A percentile compares a stretch with the other conserved stretches of the same genome.
Conservation (phyloP, 2,113 vertebrate species). For the Naja naja region DNA sequence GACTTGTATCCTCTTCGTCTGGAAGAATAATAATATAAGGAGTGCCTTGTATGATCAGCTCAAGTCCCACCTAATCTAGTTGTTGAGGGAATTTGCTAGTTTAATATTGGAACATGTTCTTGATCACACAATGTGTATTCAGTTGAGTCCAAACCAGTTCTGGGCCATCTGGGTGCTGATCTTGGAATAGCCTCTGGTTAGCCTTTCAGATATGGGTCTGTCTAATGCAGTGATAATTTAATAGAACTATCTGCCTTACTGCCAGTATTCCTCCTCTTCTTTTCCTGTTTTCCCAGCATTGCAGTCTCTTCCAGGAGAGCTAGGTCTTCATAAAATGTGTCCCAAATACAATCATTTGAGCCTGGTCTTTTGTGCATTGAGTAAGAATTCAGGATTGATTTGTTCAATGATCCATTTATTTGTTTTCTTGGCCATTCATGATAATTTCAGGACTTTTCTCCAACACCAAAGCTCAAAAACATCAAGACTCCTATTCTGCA, state of each 20-base stretch:
- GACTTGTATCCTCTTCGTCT: neutral
- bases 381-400: neutral
- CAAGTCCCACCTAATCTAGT: neutral
- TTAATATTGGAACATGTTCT: neutral
- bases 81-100: neutral
- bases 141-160: neutral
- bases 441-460: neutral
- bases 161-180: neutral
- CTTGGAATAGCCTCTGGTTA: neutral
- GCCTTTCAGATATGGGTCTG: neutral
- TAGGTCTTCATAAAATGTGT: neutral
- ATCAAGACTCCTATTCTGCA: neutral
- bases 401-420: neutral
- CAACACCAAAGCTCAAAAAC: neutral
- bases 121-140: neutral
- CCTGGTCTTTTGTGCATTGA: neutral
- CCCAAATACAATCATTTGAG: neutral
- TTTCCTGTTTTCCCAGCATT: neutral
- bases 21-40: neutral
- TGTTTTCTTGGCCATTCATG: neutral
- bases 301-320: neutral
- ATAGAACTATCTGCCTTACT: neutral
- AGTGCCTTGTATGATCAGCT: neutral
- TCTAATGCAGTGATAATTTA: neutral
- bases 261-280: neutral